These are phyloP conservation scores for Theristicus caerulescens DNA, from an alignment of 2,113 vertebrate species.

Conservation along the genomic window DNA sequence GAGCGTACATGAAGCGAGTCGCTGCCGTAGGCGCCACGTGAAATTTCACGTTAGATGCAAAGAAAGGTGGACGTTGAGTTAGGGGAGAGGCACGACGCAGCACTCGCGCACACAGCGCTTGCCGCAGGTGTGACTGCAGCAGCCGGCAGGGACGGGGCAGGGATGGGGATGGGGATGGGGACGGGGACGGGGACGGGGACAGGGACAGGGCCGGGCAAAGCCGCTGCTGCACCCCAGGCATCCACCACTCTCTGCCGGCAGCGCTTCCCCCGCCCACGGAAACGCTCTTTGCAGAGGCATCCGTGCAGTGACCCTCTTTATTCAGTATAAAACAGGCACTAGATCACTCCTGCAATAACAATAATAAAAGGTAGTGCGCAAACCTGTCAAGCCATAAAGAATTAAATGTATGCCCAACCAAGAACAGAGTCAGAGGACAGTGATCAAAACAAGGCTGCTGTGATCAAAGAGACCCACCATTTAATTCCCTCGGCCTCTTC, in stretches of 20 bases:
- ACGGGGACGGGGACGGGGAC: not conserved
- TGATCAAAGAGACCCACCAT: not conserved
- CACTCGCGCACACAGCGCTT: not conserved
- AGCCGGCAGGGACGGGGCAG: not conserved
- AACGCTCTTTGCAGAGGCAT: not conserved
- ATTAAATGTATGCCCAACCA: not conserved
- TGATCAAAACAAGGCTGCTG: not conserved
- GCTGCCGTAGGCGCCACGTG: not conserved
- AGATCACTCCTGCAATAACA: rapidly evolving
- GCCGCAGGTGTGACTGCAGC: not conserved
- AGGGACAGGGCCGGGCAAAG: not conserved
- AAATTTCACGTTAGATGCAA: too few relatives aligned
- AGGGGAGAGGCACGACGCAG: not conserved
- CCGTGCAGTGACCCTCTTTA: not conserved
- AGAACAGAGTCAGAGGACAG: not conserved
- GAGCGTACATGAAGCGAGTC: rapidly evolving
- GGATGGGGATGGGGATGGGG: not conserved
- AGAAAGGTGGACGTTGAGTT: not conserved
- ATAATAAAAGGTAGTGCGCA: not conserved
- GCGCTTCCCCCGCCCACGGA: rapidly evolving
- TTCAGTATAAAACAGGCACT: not conserved
- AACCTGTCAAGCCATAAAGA: not conserved
- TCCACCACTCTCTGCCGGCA: not conserved
- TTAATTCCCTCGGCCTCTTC: not conserved
- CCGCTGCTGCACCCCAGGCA: rapidly evolving